Evolutionary conservation across 2,797 vertebrate species (phyloP).

Genomic region (Xiphorhynchus erythropygius): DNA sequence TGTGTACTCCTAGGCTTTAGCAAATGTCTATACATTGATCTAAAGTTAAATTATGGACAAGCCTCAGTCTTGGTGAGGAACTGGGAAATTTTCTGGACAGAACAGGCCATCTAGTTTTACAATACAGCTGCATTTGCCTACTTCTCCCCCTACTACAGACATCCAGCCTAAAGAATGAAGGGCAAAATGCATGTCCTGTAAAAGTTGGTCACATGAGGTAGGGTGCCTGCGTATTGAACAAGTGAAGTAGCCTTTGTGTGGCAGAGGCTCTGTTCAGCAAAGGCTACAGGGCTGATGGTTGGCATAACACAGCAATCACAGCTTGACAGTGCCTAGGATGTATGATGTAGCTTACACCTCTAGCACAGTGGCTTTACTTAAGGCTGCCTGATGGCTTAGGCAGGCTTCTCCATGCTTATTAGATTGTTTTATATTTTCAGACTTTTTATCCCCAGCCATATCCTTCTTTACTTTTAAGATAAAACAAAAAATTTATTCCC

Average conservation of each 20-base stretch:
- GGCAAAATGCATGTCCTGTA: not conserved
- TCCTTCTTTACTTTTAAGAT: not conserved
- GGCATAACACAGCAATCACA: not conserved
- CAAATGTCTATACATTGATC: not conserved
- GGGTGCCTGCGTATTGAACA: not conserved
- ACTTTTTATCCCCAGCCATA: not conserved
- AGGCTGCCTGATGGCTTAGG: not conserved
- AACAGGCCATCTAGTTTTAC: not conserved
- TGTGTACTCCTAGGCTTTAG: not conserved
- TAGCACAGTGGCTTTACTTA: not conserved
- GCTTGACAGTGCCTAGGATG: not conserved
- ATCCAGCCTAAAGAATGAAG: not conserved
- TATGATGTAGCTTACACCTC: not conserved
- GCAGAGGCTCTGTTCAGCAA: not conserved
- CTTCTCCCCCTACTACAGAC: rapidly evolving
- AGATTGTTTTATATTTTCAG: not conserved
- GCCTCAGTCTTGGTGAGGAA: not conserved
- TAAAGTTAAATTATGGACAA: not conserved
- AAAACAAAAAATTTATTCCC: not conserved
- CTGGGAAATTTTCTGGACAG: not conserved
- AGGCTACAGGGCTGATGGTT: rapidly evolving
- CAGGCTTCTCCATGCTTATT: not conserved
- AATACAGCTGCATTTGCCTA: not conserved
- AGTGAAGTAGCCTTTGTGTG: not conserved
- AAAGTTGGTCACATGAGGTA: not conserved